Conservation (phyloP, 1,140 invertebrate species). For the Philotrypesis tridentata region DNA sequence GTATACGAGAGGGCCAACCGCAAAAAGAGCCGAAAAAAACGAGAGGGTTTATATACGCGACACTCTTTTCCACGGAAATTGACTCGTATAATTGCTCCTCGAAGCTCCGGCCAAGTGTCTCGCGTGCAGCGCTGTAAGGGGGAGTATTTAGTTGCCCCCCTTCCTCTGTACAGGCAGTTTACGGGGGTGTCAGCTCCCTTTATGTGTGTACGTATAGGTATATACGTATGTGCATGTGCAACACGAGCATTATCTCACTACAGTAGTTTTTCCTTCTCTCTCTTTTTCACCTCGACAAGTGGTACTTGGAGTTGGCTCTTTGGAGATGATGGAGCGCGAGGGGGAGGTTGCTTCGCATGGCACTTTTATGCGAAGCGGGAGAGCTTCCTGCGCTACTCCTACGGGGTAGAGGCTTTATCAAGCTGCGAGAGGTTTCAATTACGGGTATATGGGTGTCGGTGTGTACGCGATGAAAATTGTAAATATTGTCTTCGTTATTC, state of each 20-base stretch:
- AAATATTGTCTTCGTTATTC: no score
- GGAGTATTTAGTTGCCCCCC: neutral
- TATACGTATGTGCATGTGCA: neutral
- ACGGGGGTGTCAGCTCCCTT: neutral
- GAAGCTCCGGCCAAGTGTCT: neutral
- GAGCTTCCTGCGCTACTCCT: no score
- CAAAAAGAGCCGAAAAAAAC: neutral
- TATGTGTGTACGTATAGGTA: neutral
- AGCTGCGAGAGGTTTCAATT: no score
- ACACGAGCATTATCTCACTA: conserved; percentile 13
- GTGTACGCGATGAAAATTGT: no score
- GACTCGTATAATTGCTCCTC: conserved; percentile 48
- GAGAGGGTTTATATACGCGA: neutral
- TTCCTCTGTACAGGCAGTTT: neutral
- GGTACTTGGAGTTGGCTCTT: neutral
- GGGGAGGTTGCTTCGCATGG: conserved; percentile 9
- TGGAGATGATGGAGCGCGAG: neutral
- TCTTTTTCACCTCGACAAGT: conserved; percentile 16
- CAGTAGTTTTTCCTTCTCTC: conserved; percentile 1
- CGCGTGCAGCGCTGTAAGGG: neutral
- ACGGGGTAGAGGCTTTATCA: no score
- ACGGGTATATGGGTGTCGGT: no score
- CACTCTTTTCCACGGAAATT: conserved; percentile 36
- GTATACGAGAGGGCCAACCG: no score
- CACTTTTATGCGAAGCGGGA: conserved; percentile 1